phyloP scores from a whole-genome alignment of 2,888 invertebrate genomes.

The Synergus itoensis region DNA sequence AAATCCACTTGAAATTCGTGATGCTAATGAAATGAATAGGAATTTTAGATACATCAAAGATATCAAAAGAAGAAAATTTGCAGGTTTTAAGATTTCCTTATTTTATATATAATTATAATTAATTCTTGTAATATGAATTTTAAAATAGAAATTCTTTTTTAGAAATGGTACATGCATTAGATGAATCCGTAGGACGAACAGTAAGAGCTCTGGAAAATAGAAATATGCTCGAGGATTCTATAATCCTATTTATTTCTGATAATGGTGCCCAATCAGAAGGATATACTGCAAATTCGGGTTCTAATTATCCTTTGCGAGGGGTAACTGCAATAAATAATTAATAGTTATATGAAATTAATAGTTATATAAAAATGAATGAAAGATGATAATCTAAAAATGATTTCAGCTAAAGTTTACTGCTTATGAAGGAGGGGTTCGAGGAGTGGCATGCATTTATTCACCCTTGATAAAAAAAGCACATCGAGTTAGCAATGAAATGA shows the following conservation, averaged over 20 bases:
- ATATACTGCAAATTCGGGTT: constrained; percentile 79
- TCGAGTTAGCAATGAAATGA: constrained; percentile 82
- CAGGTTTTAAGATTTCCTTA: constrained; percentile 80
- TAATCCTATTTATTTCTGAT: constrained; percentile 82
- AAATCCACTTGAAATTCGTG: constrained; percentile 85
- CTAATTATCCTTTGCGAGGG: constrained; percentile 82
- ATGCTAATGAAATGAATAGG: constrained; percentile 81
- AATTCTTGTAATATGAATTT: not conserved
- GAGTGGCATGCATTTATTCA: constrained; percentile 88
- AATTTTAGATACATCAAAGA: constrained; percentile 86
- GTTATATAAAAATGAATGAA: not conserved
- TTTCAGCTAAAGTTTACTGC: constrained; percentile 86
- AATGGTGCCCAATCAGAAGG: constrained; percentile 81
- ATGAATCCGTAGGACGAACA: constrained; percentile 81
- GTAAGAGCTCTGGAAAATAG: constrained; percentile 78
- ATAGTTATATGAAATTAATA: not conserved
- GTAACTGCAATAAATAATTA: constrained; percentile 64
- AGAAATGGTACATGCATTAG: constrained; percentile 82
- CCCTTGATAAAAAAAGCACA: constrained; percentile 80
- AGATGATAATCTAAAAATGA: no score
- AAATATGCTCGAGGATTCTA: constrained; percentile 80
- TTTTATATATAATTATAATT: not conserved
- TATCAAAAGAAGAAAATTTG: constrained; percentile 84
- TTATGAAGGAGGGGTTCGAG: constrained; percentile 92
- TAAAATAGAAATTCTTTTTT: constrained; percentile 29